Percentiles rank a stretch among this genome's conserved stretches.
These are phyloP conservation scores for Pseudococcus jackbeardsleyi DNA, from an alignment of 2,888 invertebrate species.

Conservation along the genomic window DNA sequence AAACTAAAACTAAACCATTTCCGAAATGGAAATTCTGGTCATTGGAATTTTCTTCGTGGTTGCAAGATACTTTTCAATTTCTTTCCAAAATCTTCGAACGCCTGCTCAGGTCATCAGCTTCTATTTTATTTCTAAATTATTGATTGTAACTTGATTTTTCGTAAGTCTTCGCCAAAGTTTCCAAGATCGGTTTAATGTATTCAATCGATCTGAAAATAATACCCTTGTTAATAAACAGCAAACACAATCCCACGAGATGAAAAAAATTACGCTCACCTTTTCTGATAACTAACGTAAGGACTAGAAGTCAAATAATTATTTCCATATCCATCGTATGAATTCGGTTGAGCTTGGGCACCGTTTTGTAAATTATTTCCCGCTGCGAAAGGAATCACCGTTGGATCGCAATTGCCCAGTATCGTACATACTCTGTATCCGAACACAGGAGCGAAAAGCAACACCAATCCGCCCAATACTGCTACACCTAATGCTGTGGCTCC, in stretches of 20 bases:
- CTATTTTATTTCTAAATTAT: neutral
- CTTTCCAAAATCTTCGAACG: too few species aligned
- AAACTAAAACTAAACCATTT: too few species aligned
- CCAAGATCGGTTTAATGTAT: conserved; percentile 68
- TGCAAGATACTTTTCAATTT: too few species aligned
- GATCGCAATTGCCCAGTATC: conserved; percentile 31
- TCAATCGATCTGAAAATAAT: conserved; percentile 68
- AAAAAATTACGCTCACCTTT: conserved; percentile 66
- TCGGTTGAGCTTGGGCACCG: neutral
- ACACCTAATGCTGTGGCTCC: conserved; percentile 4
- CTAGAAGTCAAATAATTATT: neutral
- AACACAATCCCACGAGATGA: neutral
- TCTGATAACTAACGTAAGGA: conserved; percentile 66
- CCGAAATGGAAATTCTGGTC: too few species aligned
- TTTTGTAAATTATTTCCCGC: neutral
- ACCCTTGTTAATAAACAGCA: neutral
- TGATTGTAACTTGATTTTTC: conserved; percentile 66
- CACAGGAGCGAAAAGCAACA: neutral
- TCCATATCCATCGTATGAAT: neutral
- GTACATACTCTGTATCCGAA: conserved; percentile 28
- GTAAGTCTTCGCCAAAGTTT: conserved; percentile 68
- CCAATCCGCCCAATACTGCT: conserved; percentile 4
- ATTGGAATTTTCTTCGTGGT: too few species aligned
- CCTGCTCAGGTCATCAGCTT: too few species aligned
- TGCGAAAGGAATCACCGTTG: neutral